phyloP scores from a whole-genome alignment of 2,113 vertebrate genomes.

The Rhipidura dahli region DNA sequence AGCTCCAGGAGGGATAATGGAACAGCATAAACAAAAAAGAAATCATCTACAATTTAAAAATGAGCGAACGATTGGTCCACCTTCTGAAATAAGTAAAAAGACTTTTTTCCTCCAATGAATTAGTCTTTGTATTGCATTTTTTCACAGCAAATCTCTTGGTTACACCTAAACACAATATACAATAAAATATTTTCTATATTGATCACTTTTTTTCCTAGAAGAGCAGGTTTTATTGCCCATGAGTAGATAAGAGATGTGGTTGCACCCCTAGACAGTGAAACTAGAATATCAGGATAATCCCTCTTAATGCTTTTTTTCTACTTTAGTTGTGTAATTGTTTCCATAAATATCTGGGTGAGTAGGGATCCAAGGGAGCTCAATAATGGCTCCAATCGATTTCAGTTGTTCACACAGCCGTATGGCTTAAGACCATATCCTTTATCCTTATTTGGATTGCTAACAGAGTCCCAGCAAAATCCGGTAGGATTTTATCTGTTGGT shows the following conservation, averaged over 20 bases:
- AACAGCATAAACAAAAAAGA: neutral
- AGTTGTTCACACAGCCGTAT: constrained; percentile 15
- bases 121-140: neutral
- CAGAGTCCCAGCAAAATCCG: neutral
- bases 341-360: constrained; percentile 16
- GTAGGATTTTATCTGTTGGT: constrained; percentile 22
- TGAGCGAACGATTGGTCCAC: neutral
- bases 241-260: neutral
- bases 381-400: neutral
- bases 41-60: neutral
- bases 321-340: constrained; percentile 16
- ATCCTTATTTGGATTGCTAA: constrained; percentile 34
- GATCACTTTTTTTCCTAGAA: neutral
- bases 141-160: neutral
- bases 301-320: constrained; percentile 22
- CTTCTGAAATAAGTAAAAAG: neutral
- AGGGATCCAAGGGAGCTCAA: neutral
- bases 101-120: neutral
- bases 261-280: neutral
- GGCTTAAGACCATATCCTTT: constrained; percentile 23
- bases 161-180: neutral
- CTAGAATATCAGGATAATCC: constrained; percentile 29
- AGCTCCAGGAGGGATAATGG: neutral
- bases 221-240: neutral
- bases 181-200: neutral